Evolutionary conservation across 2,888 invertebrate genomes (phyloP), one percentile per base, ranked within the genome.

Genomic region (Drymonia ruficornis): DNA sequence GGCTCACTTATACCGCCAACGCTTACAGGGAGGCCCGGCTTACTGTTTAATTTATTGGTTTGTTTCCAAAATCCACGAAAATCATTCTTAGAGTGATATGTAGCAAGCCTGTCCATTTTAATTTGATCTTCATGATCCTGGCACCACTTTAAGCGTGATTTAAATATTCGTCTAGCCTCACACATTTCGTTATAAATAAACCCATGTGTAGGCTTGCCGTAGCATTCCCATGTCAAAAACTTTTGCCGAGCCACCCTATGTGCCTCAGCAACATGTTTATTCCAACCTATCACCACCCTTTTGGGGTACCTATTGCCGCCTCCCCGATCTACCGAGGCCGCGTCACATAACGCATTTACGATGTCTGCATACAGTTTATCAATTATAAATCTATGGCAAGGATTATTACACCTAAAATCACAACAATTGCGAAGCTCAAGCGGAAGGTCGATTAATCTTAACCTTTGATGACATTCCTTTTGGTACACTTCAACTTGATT

Each of bases 11-110:
- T n/a, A n/a, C n/a, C n/a, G n/a, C n/a, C n/a, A n/a, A n/a, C n/a
- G n/a, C 23, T 42, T 18, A 52, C 46, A 29, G 46, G 46, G 6
- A 43, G 18, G 6, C 50, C 18, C 31, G 56, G 34, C 16, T 43
- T 36, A 42, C 36, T 23, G n/a, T 50, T 45, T 31, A 52, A 18
- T 16, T 44, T 56, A 38, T 55, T 60, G 4, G 50, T 55, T 38
- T 45, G 43, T 34, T 56, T 60, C 56, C 56, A 60, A 53, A 60
- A 60, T n/a, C 48, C 28, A 19, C 16, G 18, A 38, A 60, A 60
- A 18, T 56, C 54, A 15, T 48, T 31, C 15, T 34, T 40, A 13
- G 16, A 38, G 18, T 44, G 56, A 19, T 57, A 49, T 31, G 50
- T n/a, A 2, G 51, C 53, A 36, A 57, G 29, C 16, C 49, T 43